Percentiles rank a stretch among this genome's conserved stretches.
These are phyloP conservation scores for Eueremaeus valkanovi DNA, from an alignment of 2,888 invertebrate species.

Conservation along the genomic window DNA sequence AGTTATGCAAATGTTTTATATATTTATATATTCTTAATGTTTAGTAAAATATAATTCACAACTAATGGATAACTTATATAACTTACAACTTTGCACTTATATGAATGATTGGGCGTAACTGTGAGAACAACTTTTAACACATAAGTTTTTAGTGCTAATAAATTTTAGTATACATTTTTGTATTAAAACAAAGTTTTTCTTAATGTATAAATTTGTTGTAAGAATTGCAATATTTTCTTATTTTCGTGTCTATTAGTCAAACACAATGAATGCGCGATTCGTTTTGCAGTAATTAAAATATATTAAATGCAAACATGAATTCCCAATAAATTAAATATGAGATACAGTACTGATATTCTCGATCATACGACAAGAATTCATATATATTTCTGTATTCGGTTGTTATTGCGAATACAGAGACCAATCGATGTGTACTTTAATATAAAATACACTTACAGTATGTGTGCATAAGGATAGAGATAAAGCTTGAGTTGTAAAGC, in stretches of 20 bases:
- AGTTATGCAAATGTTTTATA: too few relatives aligned
- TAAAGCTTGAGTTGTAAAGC: conserved; percentile 27
- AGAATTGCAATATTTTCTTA: neutral
- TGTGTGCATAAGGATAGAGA: conserved; percentile 23
- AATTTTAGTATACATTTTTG: neutral
- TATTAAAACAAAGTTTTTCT: neutral
- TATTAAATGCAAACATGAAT: conserved; percentile 18
- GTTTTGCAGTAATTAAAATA: neutral
- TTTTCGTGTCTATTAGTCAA: neutral
- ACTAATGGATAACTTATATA: neutral
- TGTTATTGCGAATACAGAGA: conserved; percentile 11
- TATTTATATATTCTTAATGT: too few relatives aligned
- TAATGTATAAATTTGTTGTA: neutral
- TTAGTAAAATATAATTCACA: neutral
- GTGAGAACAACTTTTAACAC: conserved; percentile 23
- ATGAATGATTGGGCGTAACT: conserved; percentile 34
- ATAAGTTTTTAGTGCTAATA: conserved; percentile 4
- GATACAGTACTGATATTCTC: neutral
- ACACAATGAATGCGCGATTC: neutral
- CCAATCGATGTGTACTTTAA: conserved; percentile 25
- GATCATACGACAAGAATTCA: conserved; percentile 24
- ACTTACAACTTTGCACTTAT: conserved; percentile 28
- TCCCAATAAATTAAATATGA: conserved; percentile 28
- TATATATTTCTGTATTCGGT: neutral
- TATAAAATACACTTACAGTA: conserved; percentile 34